phyloP scores from a whole-genome alignment of 2,888 invertebrate species.

The Latrodectus hesperus region DNA sequence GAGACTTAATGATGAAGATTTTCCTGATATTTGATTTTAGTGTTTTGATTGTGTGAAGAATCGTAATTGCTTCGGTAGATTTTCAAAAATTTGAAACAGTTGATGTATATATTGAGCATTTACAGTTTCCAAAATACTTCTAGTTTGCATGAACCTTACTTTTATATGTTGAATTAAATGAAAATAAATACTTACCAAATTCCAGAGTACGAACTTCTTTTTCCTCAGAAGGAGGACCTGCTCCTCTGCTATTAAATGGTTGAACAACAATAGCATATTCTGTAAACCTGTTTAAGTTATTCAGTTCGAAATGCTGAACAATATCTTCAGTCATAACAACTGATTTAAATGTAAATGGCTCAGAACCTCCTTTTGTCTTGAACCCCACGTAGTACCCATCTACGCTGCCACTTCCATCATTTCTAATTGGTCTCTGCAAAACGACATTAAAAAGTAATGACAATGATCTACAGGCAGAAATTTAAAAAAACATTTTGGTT shows the following conservation, averaged over 20 bases:
- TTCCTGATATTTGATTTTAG: too few relatives aligned
- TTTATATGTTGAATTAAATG: too few relatives aligned
- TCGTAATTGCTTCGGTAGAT: too few relatives aligned
- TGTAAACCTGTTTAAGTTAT: constrained; percentile 75
- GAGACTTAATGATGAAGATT: too few relatives aligned
- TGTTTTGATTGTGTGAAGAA: too few relatives aligned
- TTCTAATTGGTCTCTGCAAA: constrained; percentile 31
- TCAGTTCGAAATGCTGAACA: constrained; percentile 71
- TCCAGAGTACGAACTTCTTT: constrained; percentile 42
- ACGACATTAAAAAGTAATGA: not conserved
- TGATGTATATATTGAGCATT: too few relatives aligned
- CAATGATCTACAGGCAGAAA: not conserved
- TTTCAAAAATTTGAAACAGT: too few relatives aligned
- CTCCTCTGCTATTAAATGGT: constrained; percentile 74
- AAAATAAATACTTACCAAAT: constrained; percentile 39
- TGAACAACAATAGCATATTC: constrained; percentile 75
- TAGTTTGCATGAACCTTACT: too few relatives aligned
- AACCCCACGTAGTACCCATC: constrained; percentile 60
- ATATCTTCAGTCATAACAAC: constrained; percentile 57
- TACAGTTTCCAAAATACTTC: too few relatives aligned
- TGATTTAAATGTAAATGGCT: constrained; percentile 68
- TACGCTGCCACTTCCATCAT: constrained; percentile 19
- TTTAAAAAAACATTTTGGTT: not conserved
- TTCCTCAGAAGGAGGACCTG: constrained; percentile 74
- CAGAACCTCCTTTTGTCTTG: constrained; percentile 38